Base-by-base conservation (phyloP, 2,888 invertebrate species). In the Furcula furcula region DNA sequence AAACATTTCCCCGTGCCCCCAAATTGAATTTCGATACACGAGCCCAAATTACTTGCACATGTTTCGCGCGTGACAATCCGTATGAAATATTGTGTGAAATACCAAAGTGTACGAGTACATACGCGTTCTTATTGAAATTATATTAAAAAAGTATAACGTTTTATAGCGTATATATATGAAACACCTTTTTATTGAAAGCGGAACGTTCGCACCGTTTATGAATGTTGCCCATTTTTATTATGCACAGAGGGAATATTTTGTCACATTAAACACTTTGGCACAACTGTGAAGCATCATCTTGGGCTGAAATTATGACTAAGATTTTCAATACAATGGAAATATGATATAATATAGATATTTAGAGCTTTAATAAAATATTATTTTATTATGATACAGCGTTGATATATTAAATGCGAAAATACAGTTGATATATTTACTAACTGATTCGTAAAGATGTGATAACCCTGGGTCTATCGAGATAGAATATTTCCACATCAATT, bases 1-100 rank as follows among this genome's bases (percentile, higher is more conserved):
- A 63, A 63, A 60, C 61, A 62, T 62, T 62, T 26, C 55, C 44
- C 55, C 47, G 26, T 38, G 31, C 37, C 46, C 48, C 39, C 39
- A 70, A 67, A 69, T 68, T 60, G 55, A 66, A 66, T 68, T 68
- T 54, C 55, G 40, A 59, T 53, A 56, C 48, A 53, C 52, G 42
- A 46, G 54, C 40, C 38, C 36, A 34, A 51, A 54, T 57, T 58
- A 60, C 51, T 53, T 39, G 48, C 48, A 44, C 52, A 51, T 22
- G 46, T 58, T 48, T 30, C 40, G 36, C 46, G 40, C 34, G 48
- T 43, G 48, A 56, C 59, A 53, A 66, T 64, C 63, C 54, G 60
- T 61, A 59, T 57, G 45, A 54, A 55, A 56, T 61, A 45, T 57
- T 46, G 11, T 12, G 10, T 18, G 13, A n/a, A 51, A 57, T 60